A percentile compares a stretch with the other conserved stretches of the same genome.
These are phyloP conservation scores for Allophyes oxyacanthae DNA, from an alignment of 2,888 invertebrate species.

Conservation along the genomic window DNA sequence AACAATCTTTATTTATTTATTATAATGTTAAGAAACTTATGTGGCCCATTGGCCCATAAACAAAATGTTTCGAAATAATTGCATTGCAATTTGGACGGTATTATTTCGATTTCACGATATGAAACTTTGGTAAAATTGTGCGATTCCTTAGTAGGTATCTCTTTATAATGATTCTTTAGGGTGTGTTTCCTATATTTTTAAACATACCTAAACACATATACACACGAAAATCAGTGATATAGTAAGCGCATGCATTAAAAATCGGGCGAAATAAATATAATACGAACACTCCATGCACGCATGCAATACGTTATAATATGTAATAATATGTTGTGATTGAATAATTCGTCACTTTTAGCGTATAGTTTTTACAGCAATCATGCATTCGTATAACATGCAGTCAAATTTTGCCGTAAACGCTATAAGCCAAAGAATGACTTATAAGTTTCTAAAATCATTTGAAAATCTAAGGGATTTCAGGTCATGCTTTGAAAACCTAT, in stretches of 20 bases:
- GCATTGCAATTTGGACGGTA: too few species aligned
- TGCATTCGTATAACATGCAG: constrained; percentile 27
- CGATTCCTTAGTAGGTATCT: too few species aligned
- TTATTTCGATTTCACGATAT: too few species aligned
- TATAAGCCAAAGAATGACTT: constrained; percentile 37
- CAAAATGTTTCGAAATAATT: too few species aligned
- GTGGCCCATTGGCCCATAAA: too few species aligned
- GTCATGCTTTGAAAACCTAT: constrained; percentile 71
- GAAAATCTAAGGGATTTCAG: constrained; percentile 60
- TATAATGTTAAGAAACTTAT: too few species aligned
- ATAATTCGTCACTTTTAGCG: constrained; percentile 23
- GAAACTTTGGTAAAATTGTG: too few species aligned
- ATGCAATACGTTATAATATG: constrained; percentile 36
- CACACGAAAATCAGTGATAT: constrained; percentile 40
- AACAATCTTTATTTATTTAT: too few species aligned
- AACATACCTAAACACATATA: constrained; percentile 27
- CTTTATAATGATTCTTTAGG: too few species aligned
- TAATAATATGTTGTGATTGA: not conserved
- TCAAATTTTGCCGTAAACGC: constrained; percentile 28
- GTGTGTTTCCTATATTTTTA: constrained; percentile 29
- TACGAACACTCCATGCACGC: constrained; percentile 48
- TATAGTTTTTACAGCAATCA: constrained; percentile 36
- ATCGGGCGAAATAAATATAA: constrained; percentile 41
- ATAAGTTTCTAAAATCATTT: constrained; percentile 36
- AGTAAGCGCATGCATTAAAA: constrained; percentile 54